Evolutionary conservation across 2,797 vertebrate genomes (phyloP).

Genomic region (Lerista edwardsae): DNA sequence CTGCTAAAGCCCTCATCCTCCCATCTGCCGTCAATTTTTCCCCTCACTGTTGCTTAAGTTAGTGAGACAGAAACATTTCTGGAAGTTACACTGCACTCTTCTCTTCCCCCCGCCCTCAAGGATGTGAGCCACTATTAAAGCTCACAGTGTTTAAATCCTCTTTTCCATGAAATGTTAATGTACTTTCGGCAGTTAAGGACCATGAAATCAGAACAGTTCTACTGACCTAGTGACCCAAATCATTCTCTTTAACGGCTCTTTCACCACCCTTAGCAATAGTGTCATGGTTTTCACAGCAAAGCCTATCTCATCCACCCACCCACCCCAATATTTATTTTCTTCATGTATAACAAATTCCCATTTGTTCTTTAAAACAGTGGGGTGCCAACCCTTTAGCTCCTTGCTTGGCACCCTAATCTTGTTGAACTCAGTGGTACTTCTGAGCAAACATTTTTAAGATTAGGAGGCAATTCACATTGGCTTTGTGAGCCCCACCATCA

Average conservation of each 20-base stretch:
- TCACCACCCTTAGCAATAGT: not conserved
- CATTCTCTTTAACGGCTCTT: not conserved
- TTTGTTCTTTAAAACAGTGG: not conserved
- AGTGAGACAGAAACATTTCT: not conserved
- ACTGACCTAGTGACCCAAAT: slow-evolving; percentile 11
- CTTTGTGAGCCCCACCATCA: not conserved
- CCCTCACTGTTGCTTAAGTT: not conserved
- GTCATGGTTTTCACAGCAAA: not conserved
- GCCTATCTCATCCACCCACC: not conserved
- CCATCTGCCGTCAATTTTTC: not conserved
- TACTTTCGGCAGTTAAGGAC: not conserved
- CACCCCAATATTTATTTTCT: not conserved
- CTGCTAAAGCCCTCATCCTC: not conserved
- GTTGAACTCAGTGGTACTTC: not conserved
- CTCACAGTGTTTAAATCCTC: slow-evolving; percentile 7
- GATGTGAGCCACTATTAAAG: not conserved
- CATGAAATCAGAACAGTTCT: slow-evolving; percentile 3
- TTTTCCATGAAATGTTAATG: slow-evolving; percentile 24
- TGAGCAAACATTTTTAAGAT: not conserved
- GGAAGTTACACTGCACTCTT: not conserved
- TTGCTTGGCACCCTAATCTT: not conserved
- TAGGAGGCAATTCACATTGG: not conserved
- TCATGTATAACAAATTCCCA: not conserved
- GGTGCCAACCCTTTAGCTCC: not conserved
- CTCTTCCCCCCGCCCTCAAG: not conserved